A percentile compares a stretch with the other conserved stretches of the same genome.
Conservation (phyloP, 2,888 invertebrate genomes). For the Tetragonisca angustula region DNA sequence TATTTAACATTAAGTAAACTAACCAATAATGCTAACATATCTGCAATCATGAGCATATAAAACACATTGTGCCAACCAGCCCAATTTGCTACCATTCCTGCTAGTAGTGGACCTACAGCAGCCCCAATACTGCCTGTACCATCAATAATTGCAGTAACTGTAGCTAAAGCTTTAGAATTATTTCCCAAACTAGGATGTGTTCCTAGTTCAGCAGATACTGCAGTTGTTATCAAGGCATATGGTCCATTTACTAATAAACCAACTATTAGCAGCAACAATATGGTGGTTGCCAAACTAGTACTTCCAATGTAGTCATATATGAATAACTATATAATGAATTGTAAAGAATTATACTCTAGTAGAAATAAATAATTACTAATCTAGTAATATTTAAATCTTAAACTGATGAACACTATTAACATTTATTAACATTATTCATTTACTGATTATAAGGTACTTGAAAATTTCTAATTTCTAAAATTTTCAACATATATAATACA, state of each 20-base stretch:
- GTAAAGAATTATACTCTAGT: not conserved
- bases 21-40: slow-evolving; percentile 91
- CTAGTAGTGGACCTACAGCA: slow-evolving; percentile 95
- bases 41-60: slow-evolving; percentile 94
- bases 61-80: slow-evolving; percentile 94
- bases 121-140: slow-evolving; percentile 98
- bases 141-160: slow-evolving; percentile 99
- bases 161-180: slow-evolving; percentile 95
- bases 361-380: slow-evolving; percentile 3
- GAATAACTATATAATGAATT: slow-evolving; percentile 87
- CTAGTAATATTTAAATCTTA: not conserved
- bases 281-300: slow-evolving; percentile 86
- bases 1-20: slow-evolving; percentile 36
- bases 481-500: not conserved
- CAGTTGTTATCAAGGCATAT: slow-evolving; percentile 97
- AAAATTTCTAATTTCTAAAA: not conserved
- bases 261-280: slow-evolving; percentile 89
- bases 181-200: slow-evolving; percentile 94
- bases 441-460: not conserved
- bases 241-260: slow-evolving; percentile 97
- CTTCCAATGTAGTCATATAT: slow-evolving; percentile 91
- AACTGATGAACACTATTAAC: not conserved
- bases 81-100: slow-evolving; percentile 90
- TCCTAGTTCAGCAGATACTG: slow-evolving; percentile 97
- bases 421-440: not conserved